These are phyloP conservation scores for Premnoplex brunnescens DNA, from an alignment of 2,797 vertebrate genomes.

Conservation along the genomic window DNA sequence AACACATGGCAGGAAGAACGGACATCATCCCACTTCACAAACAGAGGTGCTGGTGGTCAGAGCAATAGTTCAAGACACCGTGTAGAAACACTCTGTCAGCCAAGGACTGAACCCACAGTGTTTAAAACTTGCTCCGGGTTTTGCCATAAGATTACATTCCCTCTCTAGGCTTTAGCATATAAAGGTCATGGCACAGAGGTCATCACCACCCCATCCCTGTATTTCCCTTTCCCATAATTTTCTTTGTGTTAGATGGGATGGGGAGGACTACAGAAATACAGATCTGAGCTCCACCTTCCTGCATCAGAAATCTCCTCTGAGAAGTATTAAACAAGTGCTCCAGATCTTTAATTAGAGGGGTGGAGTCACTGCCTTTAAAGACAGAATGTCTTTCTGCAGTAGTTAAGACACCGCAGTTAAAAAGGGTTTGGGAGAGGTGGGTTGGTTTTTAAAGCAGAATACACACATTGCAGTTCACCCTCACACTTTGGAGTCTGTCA, in stretches of 20 bases:
- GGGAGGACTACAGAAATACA: neutral
- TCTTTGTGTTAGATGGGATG: neutral
- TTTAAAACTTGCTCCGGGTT: neutral
- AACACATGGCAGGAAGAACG: fast-evolving
- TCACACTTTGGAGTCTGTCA: neutral
- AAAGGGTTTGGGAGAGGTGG: neutral
- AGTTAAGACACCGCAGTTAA: neutral
- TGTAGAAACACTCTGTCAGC: neutral
- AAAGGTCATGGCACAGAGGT: neutral
- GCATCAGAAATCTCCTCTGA: neutral
- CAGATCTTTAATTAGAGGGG: neutral
- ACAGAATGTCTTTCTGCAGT: neutral
- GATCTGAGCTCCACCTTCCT: neutral
- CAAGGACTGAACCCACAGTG: neutral
- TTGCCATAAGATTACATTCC: neutral
- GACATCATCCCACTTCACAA: neutral
- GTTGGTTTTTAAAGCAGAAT: neutral
- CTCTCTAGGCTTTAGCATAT: neutral
- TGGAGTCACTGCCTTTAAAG: neutral
- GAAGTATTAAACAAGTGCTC: neutral
- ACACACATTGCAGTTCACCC: neutral
- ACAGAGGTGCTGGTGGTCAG: neutral
- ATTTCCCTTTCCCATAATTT: neutral
- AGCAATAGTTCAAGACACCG: neutral
- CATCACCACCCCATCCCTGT: neutral